A percentile compares a stretch with the other conserved stretches of the same genome.
Conservation (phyloP, 1,140 invertebrate species). For the Caenorhabditis briggsae region DNA sequence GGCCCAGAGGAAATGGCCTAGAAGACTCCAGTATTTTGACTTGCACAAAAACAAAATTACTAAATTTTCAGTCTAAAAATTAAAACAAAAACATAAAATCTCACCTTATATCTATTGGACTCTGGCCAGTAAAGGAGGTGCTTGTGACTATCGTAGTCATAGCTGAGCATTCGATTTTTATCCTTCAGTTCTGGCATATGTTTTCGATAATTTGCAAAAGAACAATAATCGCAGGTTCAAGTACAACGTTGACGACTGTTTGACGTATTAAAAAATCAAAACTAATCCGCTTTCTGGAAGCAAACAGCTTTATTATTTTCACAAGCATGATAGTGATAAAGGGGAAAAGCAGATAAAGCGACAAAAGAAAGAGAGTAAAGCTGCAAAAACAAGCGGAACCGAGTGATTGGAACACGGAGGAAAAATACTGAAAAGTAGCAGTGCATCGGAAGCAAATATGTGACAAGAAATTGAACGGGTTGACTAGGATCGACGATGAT, state of each 20-base stretch:
- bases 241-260: slow-evolving; percentile 8
- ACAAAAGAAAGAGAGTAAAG: slow-evolving; percentile 5
- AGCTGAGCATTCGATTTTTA: slow-evolving; percentile 18
- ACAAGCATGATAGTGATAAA: slow-evolving; percentile 11
- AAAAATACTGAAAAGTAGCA: not conserved
- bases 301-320: slow-evolving; percentile 35
- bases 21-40: too few species aligned
- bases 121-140: slow-evolving; percentile 55
- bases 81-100: too few species aligned
- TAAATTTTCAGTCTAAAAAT: too few species aligned
- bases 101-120: slow-evolving; percentile 55
- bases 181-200: not conserved
- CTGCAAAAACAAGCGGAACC: slow-evolving; percentile 16
- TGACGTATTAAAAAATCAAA: not conserved
- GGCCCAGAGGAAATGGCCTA: too few species aligned
- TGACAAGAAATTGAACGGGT: not conserved
- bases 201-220: not conserved
- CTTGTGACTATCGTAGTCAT: slow-evolving; percentile 45
- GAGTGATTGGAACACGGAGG: not conserved
- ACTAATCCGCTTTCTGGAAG: not conserved
- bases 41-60: too few species aligned
- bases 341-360: not conserved
- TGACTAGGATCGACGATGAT: not conserved
- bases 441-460: slow-evolving; percentile 41
- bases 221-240: not conserved